Base-by-base conservation (phyloP, 1,140 invertebrate species). In the Drosophila teissieri region DNA sequence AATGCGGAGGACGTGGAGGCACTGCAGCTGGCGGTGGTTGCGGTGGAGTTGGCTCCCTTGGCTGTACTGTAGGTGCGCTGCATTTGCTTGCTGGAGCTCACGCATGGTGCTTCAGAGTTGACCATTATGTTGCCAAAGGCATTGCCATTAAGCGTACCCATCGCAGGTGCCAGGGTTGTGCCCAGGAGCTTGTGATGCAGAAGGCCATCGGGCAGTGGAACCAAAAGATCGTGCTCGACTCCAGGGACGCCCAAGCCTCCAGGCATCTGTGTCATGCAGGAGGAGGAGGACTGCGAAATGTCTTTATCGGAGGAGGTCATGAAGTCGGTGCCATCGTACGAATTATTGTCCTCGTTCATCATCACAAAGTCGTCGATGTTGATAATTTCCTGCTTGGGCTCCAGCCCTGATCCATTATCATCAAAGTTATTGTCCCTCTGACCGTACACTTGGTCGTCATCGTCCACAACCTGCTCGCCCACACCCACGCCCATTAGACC, bases 61-160 rank as follows among this genome's bases (percentile, higher is more conserved):
- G 72, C 53, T 22, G 74, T 17, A 46, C 65, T 57, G 34, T 57
- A 70, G 3, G 55, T 64, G 93, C 94, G n/a, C 17, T 75, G 61
- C 93, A 93, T 65, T 45, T 58, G 42, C 31, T 82, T 88, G 10
- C 45, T 44, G 39, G 61, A 58, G 19, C 37, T 31, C 14, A 42
- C 22, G 40, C 39, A 45, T 61, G 64, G 39, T n/a, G 69, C 19
- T 2, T 68, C 64, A 11, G 70, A 31, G n/a, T 40, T 48, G 44
- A 80, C 52, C 93, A 94, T 84, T 93, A 92, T 67, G 93, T 91
- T 92, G 93, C 93, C 89, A 92, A 94, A 73, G 78, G 90, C 72
- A 92, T 92, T 77, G 91, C 92, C 37, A 52, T 55, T 63, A 22
- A 72, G 57, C 19, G 46, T 51, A 11, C 27, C 39, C 45, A 75